phyloP scores from a whole-genome alignment of 1,140 invertebrate species.

The Drosophila willistoni region DNA sequence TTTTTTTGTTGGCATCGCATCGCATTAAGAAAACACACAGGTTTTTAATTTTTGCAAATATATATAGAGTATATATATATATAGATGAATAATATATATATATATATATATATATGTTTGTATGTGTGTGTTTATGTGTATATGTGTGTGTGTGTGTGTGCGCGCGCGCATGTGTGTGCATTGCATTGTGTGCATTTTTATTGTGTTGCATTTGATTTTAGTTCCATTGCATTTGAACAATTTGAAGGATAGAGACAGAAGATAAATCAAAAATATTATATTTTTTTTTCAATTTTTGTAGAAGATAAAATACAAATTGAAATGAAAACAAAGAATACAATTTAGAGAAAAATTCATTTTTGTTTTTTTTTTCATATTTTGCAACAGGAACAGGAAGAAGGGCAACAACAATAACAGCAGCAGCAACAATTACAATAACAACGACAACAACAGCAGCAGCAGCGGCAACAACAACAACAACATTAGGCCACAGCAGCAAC shows the following conservation, averaged over 20 bases:
- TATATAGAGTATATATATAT: neutral
- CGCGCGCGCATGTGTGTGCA: constrained; percentile 34
- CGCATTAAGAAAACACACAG: constrained; percentile 27
- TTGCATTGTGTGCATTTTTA: constrained; percentile 46
- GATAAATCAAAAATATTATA: constrained; percentile 34
- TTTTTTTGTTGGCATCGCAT: constrained; percentile 60
- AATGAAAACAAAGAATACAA: constrained; percentile 31
- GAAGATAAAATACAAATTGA: too few relatives aligned
- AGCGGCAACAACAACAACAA: constrained; percentile 20
- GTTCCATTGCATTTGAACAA: constrained; percentile 16
- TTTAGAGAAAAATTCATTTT: constrained; percentile 24
- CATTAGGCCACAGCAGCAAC: constrained; percentile 30
- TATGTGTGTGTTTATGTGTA: constrained; percentile 29
- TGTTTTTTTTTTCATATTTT: constrained; percentile 22
- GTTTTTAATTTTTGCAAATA: constrained; percentile 37
- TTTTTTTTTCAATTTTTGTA: too few relatives aligned
- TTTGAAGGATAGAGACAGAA: neutral
- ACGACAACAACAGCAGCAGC: constrained; percentile 26
- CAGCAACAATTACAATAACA: constrained; percentile 36
- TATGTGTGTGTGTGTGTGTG: constrained; percentile 22
- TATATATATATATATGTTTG: constrained; percentile 1
- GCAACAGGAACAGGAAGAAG: constrained; percentile 27
- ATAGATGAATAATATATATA: neutral
- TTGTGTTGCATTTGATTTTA: constrained; percentile 25
- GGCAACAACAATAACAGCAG: constrained; percentile 28